A percentile compares a stretch with the other conserved stretches of the same genome.
Conservation (phyloP, 2,888 invertebrate species). For the Gymnocheta viridis region DNA sequence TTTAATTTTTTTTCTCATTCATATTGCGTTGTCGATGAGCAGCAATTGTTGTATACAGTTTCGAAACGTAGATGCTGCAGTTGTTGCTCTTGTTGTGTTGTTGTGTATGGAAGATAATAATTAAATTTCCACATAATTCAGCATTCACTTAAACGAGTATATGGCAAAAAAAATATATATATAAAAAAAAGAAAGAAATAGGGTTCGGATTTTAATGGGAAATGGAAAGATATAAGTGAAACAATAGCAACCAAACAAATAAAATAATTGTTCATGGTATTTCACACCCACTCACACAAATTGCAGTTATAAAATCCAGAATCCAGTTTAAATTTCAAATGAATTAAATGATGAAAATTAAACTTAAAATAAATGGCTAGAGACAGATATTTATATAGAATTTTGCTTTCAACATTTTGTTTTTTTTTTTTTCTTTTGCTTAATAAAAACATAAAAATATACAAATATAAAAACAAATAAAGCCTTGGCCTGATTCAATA, state of each 20-base stretch:
- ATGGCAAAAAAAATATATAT: neutral
- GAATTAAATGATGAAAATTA: neutral
- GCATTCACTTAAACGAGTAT: conserved; percentile 21
- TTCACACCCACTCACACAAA: neutral
- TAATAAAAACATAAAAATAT: no score
- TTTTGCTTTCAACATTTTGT: neutral
- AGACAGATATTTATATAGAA: neutral
- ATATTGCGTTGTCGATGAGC: conserved; percentile 46
- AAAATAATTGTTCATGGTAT: conserved; percentile 25
- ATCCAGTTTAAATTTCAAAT: conserved; percentile 20
- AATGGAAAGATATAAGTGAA: neutral
- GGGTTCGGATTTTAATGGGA: neutral
- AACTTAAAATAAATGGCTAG: neutral
- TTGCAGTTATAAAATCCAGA: neutral
- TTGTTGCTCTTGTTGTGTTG: conserved; percentile 6
- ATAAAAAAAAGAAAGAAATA: neutral
- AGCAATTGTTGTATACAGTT: conserved; percentile 39
- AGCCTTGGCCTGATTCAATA: no score
- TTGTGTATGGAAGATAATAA: conserved; percentile 59
- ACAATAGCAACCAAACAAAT: conserved; percentile 22
- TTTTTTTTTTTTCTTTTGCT: no score
- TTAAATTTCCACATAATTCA: conserved; percentile 61
- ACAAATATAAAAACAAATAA: no score
- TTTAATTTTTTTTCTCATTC: conserved; percentile 9
- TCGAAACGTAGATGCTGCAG: neutral